Conservation (phyloP, 2,113 vertebrate genomes). For the Xenopus tropicalis region UCB_Xtro_10.0 CM004443.2:39993001-39993500, state of each 20-base stretch:
- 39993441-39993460: too few species aligned
- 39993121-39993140: constrained; percentile 66
- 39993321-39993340: constrained; percentile 51
- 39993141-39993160: constrained; percentile 72
- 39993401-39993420: background rate
- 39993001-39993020: too few species aligned
- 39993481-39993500: too few species aligned
- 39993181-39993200: constrained; percentile 88
- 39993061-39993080: background rate
- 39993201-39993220: constrained; percentile 86
- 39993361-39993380: constrained; percentile 17
- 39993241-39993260: constrained; percentile 73
- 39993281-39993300: constrained; percentile 57
- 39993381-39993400: constrained; percentile 62
- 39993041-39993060: too few species aligned
- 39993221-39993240: constrained; percentile 91
- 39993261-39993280: constrained; percentile 59
- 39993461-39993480: too few species aligned
- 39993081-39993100: constrained; percentile 60
- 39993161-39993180: constrained; percentile 91
- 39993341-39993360: constrained; percentile 49
- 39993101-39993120: constrained; percentile 46
- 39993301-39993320: constrained; percentile 54
- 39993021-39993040: too few species aligned
- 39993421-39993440: too few species aligned